Evolutionary conservation across 2,113 vertebrate genomes (phyloP).

Genomic region (Barnardius zonarius): DNA sequence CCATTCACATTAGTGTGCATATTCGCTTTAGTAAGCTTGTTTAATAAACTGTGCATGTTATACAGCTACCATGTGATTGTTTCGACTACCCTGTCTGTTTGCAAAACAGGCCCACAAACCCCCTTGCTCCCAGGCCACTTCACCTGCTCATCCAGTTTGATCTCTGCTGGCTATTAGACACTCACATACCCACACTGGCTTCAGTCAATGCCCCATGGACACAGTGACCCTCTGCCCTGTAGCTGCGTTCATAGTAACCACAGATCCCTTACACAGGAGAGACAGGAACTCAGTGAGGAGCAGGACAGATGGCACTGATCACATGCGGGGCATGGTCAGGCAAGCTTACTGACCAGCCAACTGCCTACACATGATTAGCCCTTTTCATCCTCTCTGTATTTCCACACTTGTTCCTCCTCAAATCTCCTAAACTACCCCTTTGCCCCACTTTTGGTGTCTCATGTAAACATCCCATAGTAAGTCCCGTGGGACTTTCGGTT

Average conservation of each 20-base stretch:
- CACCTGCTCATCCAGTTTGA: not conserved
- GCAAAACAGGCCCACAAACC: not conserved
- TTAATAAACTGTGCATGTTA: not conserved
- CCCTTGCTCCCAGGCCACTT: not conserved
- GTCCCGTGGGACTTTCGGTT: not conserved
- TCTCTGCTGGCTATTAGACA: not conserved
- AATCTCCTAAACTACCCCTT: not conserved
- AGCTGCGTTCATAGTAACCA: not conserved
- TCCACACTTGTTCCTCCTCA: not conserved
- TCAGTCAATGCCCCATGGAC: not conserved
- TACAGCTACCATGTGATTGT: not conserved
- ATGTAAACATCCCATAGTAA: not conserved
- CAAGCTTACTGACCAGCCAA: not conserved
- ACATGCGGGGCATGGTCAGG: not conserved
- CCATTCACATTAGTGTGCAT: not conserved
- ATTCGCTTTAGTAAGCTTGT: not conserved
- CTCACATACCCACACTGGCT: rapidly evolving
- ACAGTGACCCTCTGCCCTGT: rapidly evolving
- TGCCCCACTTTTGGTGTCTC: not conserved
- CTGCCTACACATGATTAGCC: rapidly evolving
- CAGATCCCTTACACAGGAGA: not conserved
- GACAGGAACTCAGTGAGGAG: not conserved
- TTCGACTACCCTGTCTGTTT: not conserved
- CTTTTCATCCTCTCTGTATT: not conserved
- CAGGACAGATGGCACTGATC: rapidly evolving